Evolutionary conservation across 2,113 vertebrate species (phyloP).

Genomic region (Bos javanicus): DNA sequence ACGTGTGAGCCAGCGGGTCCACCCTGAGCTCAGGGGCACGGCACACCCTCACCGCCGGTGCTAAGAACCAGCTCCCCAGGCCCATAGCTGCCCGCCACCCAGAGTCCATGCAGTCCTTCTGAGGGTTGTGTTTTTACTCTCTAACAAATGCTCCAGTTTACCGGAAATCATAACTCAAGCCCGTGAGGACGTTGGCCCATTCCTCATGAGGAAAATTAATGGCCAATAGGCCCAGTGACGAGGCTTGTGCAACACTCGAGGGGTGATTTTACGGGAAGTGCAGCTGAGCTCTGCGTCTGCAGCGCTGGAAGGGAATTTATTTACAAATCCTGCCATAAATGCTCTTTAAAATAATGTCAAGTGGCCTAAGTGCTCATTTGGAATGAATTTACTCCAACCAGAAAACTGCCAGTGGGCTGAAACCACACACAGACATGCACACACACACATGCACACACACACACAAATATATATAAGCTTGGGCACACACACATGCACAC

Average conservation of each 20-base stretch:
- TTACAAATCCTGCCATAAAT: neutral
- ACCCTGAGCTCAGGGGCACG: fast-evolving
- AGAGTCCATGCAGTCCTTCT: neutral
- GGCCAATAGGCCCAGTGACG: neutral
- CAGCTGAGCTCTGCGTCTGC: neutral
- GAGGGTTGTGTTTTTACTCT: neutral
- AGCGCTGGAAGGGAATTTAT: neutral
- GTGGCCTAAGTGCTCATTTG: neutral
- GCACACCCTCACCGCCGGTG: fast-evolving
- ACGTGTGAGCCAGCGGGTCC: fast-evolving
- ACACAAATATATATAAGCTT: neutral
- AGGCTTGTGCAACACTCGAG: neutral
- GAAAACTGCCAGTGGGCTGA: neutral
- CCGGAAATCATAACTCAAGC: neutral
- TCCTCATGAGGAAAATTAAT: neutral
- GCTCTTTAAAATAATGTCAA: neutral
- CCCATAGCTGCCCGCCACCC: fast-evolving
- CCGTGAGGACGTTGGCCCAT: neutral
- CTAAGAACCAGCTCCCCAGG: fast-evolving
- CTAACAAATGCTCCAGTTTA: neutral
- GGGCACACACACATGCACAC: too few species aligned
- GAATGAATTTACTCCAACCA: neutral
- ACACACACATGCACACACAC: fast-evolving
- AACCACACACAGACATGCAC: neutral
- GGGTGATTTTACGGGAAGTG: neutral